Percentiles rank a stretch among this genome's conserved stretches.
phyloP scores from a whole-genome alignment of 2,888 invertebrate species.

The Tigriopus californicus region DNA sequence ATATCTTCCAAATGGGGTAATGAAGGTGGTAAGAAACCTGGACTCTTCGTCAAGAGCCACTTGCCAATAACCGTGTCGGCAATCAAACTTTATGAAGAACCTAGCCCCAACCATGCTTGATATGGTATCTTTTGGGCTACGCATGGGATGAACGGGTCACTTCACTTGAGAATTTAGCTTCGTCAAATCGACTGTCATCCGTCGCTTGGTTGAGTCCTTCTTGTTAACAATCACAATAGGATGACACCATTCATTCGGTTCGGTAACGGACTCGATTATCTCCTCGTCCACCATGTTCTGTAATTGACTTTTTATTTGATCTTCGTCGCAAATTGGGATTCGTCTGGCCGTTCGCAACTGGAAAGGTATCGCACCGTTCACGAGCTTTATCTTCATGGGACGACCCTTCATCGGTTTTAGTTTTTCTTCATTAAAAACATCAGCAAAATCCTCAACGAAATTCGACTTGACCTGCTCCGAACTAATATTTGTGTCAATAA shows the following conservation, averaged over 20 bases:
- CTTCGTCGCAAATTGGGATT: conserved; percentile 9
- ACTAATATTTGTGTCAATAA: no score
- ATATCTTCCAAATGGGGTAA: not conserved
- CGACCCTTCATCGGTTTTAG: not conserved
- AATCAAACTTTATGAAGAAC: not conserved
- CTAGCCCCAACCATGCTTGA: not conserved
- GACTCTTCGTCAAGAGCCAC: not conserved
- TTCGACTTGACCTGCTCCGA: no score
- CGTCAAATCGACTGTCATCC: not conserved
- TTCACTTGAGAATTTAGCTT: not conserved
- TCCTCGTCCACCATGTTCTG: no score
- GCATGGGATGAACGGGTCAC: not conserved
- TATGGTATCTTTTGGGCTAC: not conserved
- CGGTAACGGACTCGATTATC: not conserved
- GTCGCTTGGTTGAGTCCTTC: not conserved
- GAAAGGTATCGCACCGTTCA: conserved; percentile 6
- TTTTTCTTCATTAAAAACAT: no score
- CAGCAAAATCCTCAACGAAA: no score
- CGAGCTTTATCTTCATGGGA: conserved; percentile 14
- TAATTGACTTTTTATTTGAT: no score
- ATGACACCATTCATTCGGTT: not conserved
- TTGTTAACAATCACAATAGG: not conserved
- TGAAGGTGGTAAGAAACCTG: not conserved
- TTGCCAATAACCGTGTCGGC: not conserved
- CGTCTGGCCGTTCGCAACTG: not conserved